A percentile compares a stretch with the other conserved stretches of the same genome.
Conservation (phyloP, 92 coral and sea anemone genomes). For the Palythoa heliodiscus region DNA sequence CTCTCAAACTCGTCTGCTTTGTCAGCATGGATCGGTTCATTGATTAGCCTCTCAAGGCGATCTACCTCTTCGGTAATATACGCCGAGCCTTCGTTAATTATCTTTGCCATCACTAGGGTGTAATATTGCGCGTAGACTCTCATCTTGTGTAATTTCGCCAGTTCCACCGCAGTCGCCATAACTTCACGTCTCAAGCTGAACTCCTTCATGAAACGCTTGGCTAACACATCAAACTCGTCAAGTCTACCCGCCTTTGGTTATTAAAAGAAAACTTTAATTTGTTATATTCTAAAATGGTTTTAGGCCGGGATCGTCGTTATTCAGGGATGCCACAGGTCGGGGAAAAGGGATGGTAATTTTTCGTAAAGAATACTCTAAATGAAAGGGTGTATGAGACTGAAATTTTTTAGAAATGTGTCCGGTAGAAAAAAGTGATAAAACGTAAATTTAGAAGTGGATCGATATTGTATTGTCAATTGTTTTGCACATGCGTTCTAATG, state of each 20-base stretch:
- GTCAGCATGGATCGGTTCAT: slow-evolving; percentile 88
- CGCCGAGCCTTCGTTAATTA: slow-evolving; percentile 72
- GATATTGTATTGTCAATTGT: too few species aligned
- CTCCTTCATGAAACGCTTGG: slow-evolving; percentile 82
- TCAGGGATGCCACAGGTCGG: too few species aligned
- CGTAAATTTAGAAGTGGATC: too few species aligned
- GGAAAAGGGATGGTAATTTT: too few species aligned
- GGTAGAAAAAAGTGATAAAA: too few species aligned
- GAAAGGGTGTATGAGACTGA: too few species aligned
- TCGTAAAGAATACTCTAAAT: too few species aligned
- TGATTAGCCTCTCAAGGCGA: slow-evolving; percentile 89
- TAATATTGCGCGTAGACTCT: slow-evolving; percentile 80
- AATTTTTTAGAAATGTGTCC: too few species aligned
- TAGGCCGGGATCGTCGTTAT: too few species aligned
- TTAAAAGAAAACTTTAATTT: neutral
- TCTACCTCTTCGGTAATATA: slow-evolving; percentile 74
- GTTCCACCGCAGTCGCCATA: slow-evolving; percentile 55
- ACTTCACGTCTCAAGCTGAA: slow-evolving; percentile 74
- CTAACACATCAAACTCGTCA: slow-evolving; percentile 80
- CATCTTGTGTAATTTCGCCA: slow-evolving; percentile 52
- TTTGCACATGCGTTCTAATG: too few species aligned
- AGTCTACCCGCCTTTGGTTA: slow-evolving; percentile 84
- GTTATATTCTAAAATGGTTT: neutral
- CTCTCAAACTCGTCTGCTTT: slow-evolving; percentile 92
- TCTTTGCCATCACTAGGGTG: slow-evolving; percentile 75